Base-by-base conservation (phyloP, 2,113 vertebrate species). In the Neopipo cinnamomea region DNA sequence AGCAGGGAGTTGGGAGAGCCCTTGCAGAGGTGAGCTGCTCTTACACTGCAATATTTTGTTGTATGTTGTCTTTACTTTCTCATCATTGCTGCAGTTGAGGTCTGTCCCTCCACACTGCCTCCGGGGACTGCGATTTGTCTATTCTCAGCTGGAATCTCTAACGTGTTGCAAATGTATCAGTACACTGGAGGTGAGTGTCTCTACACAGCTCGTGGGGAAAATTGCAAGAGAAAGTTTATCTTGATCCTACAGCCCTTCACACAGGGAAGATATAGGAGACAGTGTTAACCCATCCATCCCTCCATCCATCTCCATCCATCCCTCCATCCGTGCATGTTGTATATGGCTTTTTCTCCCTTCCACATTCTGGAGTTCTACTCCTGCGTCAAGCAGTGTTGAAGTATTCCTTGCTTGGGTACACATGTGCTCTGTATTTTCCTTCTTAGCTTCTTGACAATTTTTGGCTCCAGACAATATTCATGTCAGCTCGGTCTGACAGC, bases 61-160 rank as follows among this genome's bases (percentile, higher is more conserved):
- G 35, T 35, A 5, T 80, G 28, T 84, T 96, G 76, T 72, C 21
- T 8, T 87, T 83, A 12, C 41, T 68, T 84, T 91, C 46, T 80
- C 28, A 12, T 61, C 17, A 19, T 55, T 88, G 23, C 56, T 72
- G 18, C 75, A 98, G 98, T 73, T 98, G 78, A 98, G 98, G 89
- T 98, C 98, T 81, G 97, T 99, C 76, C 99, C 99, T 37, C 97
- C 99, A 2, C 99, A 99, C 96, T 99, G 98, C 94, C 97, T 99
- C 5, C 98, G 94, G 52, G 99, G 99, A 14, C 98, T 99, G n/a
- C 94, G 98, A 74, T 98, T 98, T 65, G 95, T 99, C 76, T 99
- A 99, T 91, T 99, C 99, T 56, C 99, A 99, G 96, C 95, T 99
- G 92, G 99, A 99, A 96, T 98, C 98, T 77, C 98, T 99, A 70